A percentile compares a stretch with the other conserved stretches of the same genome.
phyloP scores from a whole-genome alignment of 1,140 invertebrate genomes.

The Hypsibius dujardini region DNA sequence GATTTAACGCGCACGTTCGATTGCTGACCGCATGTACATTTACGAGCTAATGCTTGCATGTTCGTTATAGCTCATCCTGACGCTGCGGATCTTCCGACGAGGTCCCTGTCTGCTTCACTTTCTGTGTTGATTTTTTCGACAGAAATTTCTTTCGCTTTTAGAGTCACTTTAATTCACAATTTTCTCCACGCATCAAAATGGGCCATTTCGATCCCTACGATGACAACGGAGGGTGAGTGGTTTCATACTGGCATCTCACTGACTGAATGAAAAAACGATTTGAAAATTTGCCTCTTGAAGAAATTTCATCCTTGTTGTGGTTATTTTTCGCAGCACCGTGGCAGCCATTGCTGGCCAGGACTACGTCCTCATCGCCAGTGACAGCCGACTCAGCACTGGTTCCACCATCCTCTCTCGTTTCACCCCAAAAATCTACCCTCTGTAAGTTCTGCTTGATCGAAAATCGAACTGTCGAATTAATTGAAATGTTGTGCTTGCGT shows the following conservation, averaged over 20 bases:
- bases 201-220: constrained; percentile 33
- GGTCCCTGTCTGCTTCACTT: too few relatives aligned
- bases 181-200: constrained; percentile 7
- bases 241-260: constrained; percentile 26
- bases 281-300: constrained; percentile 16
- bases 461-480: too few relatives aligned
- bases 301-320: constrained; percentile 19
- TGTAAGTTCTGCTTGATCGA: constrained; percentile 30
- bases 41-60: too few relatives aligned
- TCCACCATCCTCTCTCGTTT: constrained; percentile 72
- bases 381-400: constrained; percentile 77
- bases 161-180: not conserved
- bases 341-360: constrained; percentile 82
- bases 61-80: too few relatives aligned
- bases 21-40: too few relatives aligned
- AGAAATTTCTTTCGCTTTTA: too few relatives aligned
- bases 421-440: constrained; percentile 43
- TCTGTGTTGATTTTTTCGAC: too few relatives aligned
- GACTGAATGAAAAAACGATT: not conserved
- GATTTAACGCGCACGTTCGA: too few relatives aligned
- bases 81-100: too few relatives aligned
- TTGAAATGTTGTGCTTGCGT: too few relatives aligned
- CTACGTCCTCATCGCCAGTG: constrained; percentile 67
- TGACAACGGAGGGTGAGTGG: constrained; percentile 38
- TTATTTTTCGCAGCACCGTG: constrained; percentile 41